Evolutionary conservation across 1,140 invertebrate genomes (phyloP).

Genomic region (Caenorhabditis inopinata): DNA sequence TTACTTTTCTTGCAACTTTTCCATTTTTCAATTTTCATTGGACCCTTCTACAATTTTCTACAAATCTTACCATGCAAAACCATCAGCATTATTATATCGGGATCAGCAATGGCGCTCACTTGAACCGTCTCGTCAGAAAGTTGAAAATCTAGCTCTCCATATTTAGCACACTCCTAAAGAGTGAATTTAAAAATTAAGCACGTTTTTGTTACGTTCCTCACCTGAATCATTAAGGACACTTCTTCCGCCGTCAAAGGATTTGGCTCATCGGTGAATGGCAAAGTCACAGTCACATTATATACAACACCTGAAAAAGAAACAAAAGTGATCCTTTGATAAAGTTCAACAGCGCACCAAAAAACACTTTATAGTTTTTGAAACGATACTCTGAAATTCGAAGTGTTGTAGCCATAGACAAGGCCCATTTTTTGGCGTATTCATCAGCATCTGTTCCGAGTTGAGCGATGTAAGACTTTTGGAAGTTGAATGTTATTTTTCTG

Average conservation of each 20-base stretch:
- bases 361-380: slow-evolving; percentile 8
- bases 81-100: neutral
- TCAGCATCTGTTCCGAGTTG: neutral
- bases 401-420: neutral
- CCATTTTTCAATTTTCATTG: no score
- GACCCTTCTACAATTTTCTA: no score
- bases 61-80: neutral
- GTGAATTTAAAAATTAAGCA: no score
- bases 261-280: neutral
- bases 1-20: no score
- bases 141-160: neutral
- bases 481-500: neutral
- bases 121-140: neutral
- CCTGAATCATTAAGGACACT: slow-evolving; percentile 10
- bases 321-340: no score
- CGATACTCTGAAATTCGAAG: neutral
- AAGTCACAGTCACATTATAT: neutral
- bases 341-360: neutral
- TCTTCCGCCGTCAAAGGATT: neutral
- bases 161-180: neutral
- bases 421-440: neutral
- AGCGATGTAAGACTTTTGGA: neutral
- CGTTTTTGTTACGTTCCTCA: neutral
- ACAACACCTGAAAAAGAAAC: neutral
- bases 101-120: neutral